These are phyloP conservation scores for Odontamblyopus lacepedii DNA, from an alignment of 2,797 vertebrate species.

Conservation along the genomic window DNA sequence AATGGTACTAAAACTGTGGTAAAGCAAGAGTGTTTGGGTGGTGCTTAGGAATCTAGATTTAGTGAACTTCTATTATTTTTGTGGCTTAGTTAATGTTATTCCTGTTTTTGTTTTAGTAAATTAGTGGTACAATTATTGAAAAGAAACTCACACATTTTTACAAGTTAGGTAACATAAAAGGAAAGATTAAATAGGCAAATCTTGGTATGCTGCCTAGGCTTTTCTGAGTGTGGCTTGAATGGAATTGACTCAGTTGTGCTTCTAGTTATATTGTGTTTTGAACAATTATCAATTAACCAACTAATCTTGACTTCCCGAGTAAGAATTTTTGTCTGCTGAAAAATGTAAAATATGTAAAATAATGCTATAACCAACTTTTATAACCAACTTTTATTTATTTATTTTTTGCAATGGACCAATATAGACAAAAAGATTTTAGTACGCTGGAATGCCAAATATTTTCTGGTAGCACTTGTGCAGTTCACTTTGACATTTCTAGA, in stretches of 20 bases:
- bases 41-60: background rate
- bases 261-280: too few species aligned
- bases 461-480: background rate
- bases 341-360: background rate
- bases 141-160: background rate
- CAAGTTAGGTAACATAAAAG: background rate
- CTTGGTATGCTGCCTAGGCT: background rate
- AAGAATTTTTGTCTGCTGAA: too few species aligned
- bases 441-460: background rate
- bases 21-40: background rate
- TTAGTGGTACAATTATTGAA: background rate
- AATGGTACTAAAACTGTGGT: background rate
- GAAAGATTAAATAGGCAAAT: background rate
- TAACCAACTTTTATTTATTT: too few species aligned
- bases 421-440: background rate
- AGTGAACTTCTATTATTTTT: background rate
- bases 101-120: background rate
- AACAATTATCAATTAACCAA: too few species aligned
- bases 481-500: slow-evolving; percentile 35
- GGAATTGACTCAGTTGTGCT: background rate
- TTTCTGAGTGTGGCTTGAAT: background rate
- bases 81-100: background rate
- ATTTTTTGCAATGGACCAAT: too few species aligned
- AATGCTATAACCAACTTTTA: background rate
- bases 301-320: too few species aligned